Conservation (phyloP, 2,113 vertebrate species). For the Hippolais icterina region DNA sequence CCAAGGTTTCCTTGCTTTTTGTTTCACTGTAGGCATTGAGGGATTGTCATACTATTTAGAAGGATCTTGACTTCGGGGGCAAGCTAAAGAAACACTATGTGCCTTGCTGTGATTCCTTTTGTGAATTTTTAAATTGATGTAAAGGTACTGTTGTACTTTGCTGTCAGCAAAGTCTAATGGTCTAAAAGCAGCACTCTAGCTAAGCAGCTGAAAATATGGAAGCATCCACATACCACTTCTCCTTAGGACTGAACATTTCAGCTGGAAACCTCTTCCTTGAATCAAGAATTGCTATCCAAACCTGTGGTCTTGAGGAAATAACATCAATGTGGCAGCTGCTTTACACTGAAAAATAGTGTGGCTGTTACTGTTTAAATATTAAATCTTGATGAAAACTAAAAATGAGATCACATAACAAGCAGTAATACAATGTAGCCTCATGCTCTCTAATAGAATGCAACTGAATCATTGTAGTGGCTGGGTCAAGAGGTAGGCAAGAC, state of each 20-base stretch:
- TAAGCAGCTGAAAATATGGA: background rate
- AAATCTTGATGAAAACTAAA: background rate
- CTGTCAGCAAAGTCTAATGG: background rate
- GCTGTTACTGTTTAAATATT: background rate
- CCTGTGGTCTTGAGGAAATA: background rate
- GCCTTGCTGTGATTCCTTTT: background rate
- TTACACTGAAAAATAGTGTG: background rate
- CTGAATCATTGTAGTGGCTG: background rate
- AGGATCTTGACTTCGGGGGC: background rate
- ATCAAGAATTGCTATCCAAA: background rate
- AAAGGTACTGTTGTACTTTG: background rate
- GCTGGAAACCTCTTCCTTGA: background rate
- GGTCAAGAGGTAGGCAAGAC: background rate
- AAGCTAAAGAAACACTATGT: background rate
- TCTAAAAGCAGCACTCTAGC: background rate
- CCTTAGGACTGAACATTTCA: background rate
- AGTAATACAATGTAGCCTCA: background rate
- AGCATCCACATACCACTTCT: background rate
- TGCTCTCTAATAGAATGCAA: background rate
- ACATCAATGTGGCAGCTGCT: background rate
- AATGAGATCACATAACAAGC: background rate
- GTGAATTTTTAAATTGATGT: background rate
- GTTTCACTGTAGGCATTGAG: background rate
- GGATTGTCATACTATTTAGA: background rate
- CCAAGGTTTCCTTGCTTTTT: background rate